phyloP scores from a whole-genome alignment of 2,888 invertebrate genomes.

The Athalia cordata region DNA sequence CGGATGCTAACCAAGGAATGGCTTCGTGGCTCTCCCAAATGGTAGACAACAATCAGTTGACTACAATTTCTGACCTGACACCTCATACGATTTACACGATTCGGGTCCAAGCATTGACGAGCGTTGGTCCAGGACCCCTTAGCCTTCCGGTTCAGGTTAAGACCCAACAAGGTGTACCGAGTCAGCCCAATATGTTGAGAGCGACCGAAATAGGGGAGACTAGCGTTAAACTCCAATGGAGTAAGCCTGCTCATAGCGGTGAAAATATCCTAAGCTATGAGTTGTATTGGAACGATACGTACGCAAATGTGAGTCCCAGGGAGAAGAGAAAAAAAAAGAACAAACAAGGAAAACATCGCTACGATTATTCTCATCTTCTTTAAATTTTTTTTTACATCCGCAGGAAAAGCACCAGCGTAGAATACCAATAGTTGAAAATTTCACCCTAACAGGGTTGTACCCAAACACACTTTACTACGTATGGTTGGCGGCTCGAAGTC shows the following conservation, averaged over 20 bases:
- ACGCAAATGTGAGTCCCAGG: conserved; percentile 79
- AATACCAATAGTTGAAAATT: conserved; percentile 88
- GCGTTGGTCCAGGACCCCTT: conserved; percentile 95
- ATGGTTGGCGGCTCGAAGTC: conserved; percentile 95
- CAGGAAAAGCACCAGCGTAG: conserved; percentile 88
- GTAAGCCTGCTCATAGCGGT: conserved; percentile 91
- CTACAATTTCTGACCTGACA: conserved; percentile 93
- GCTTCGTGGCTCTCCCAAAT: conserved; percentile 95
- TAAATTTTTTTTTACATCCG: conserved; percentile 39
- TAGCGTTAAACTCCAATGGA: conserved; percentile 94
- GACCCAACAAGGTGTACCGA: conserved; percentile 98
- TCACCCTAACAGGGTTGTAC: conserved; percentile 92
- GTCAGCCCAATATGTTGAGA: conserved; percentile 93
- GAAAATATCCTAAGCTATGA: conserved; percentile 97
- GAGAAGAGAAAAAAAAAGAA: conserved; percentile 3
- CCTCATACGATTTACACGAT: conserved; percentile 96
- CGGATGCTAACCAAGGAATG: conserved; percentile 89
- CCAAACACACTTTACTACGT: conserved; percentile 98
- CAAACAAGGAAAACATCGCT: neutral
- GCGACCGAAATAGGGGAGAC: conserved; percentile 93
- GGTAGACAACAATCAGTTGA: conserved; percentile 94
- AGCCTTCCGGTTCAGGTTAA: conserved; percentile 98
- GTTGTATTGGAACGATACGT: conserved; percentile 98
- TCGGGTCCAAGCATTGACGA: conserved; percentile 93
- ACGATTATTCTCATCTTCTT: neutral